phyloP scores from a whole-genome alignment of 2,888 invertebrate genomes.

The Lysandra bellargus region DNA sequence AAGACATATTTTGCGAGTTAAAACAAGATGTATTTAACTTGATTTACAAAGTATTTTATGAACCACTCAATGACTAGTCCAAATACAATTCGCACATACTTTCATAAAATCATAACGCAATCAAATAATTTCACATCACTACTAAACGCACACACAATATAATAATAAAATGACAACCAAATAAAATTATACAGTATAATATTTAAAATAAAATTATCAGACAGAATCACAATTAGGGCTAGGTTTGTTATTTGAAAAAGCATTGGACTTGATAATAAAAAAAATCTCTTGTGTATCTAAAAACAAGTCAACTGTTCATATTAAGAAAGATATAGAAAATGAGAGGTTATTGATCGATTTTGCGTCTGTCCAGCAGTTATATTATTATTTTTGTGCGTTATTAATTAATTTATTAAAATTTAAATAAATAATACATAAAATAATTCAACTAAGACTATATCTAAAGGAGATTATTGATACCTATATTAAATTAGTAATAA shows the following conservation, averaged over 20 bases:
- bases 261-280: neutral
- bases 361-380: neutral
- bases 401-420: neutral
- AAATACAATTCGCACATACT: neutral
- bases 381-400: neutral
- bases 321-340: neutral
- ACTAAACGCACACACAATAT: neutral
- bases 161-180: neutral
- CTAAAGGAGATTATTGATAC: neutral
- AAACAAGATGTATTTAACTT: neutral
- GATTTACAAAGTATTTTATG: neutral
- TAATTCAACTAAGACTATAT: neutral
- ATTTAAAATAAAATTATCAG: neutral
- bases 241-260: neutral
- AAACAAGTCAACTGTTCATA: neutral
- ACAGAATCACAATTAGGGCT: neutral
- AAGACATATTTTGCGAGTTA: neutral
- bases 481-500: constrained; percentile 24
- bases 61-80: constrained; percentile 16
- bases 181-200: neutral
- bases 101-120: neutral
- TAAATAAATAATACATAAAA: constrained; percentile 17
- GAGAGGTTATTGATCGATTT: neutral
- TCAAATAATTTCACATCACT: neutral
- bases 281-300: neutral